Conservation (phyloP, 2,888 invertebrate species). For the Autographa gamma region DNA sequence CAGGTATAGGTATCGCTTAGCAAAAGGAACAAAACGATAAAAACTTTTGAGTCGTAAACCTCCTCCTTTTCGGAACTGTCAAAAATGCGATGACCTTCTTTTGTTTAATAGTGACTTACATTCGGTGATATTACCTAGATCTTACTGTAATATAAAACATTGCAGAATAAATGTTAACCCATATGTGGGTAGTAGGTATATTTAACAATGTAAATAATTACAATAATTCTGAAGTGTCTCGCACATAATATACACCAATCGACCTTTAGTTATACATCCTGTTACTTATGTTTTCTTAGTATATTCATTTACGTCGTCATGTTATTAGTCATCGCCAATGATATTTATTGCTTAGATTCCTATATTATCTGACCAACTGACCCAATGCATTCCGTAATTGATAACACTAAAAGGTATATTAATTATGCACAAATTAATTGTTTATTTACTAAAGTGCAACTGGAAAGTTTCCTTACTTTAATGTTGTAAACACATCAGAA, state of each 20-base stretch:
- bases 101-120: no score
- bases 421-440: not conserved
- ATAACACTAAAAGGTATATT: not conserved
- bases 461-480: constrained; percentile 1
- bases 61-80: no score
- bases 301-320: not conserved
- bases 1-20: no score
- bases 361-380: constrained; percentile 1
- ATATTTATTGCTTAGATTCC: not conserved
- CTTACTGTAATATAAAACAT: no score
- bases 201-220: not conserved
- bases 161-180: no score
- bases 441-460: not conserved
- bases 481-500: not conserved
- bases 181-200: no score
- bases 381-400: not conserved
- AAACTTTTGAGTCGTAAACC: no score
- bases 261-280: not conserved
- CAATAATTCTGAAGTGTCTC: not conserved
- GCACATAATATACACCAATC: not conserved
- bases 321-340: not conserved
- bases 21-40: no score
- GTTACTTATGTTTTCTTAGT: constrained; percentile 1
- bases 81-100: no score
- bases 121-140: no score